Conservation (phyloP, 2,797 vertebrate genomes). For the Perodicticus potto region DNA sequence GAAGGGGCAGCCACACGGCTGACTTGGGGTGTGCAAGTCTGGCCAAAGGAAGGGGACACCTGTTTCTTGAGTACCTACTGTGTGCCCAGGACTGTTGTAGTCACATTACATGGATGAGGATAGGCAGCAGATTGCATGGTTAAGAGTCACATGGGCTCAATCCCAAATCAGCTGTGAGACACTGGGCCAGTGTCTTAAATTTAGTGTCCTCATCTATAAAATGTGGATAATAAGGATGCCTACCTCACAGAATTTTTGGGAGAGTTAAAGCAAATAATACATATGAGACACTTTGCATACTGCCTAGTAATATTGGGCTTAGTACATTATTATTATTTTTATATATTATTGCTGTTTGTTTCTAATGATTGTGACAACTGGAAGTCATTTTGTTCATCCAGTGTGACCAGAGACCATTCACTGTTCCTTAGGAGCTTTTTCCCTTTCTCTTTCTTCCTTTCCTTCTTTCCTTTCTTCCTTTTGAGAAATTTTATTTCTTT, state of each 20-base stretch:
- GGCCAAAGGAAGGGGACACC: not conserved
- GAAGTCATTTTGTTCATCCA: not conserved
- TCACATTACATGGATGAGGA: not conserved
- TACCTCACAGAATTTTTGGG: not conserved
- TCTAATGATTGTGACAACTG: not conserved
- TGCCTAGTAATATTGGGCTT: not conserved
- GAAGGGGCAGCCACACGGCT: not conserved
- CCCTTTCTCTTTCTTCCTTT: not conserved
- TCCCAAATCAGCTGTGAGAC: not conserved
- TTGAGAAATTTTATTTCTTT: not conserved
- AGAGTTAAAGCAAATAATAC: conserved; percentile 1
- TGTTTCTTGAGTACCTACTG: not conserved
- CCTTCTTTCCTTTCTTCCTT: not conserved
- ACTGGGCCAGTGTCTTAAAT: not conserved
- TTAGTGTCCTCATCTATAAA: not conserved
- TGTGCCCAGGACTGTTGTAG: not conserved
- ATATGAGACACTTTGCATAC: not conserved
- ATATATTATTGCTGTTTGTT: not conserved
- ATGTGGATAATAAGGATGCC: not conserved
- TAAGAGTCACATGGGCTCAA: not conserved
- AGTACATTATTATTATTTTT: not conserved
- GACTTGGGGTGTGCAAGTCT: not conserved
- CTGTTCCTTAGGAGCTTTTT: not conserved
- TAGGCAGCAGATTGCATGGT: not conserved
- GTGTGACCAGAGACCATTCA: not conserved